Evolutionary conservation across 1,140 invertebrate species (phyloP), one percentile per base, ranked within the genome.

Genomic region (Catajapyx aquilonaris): DNA sequence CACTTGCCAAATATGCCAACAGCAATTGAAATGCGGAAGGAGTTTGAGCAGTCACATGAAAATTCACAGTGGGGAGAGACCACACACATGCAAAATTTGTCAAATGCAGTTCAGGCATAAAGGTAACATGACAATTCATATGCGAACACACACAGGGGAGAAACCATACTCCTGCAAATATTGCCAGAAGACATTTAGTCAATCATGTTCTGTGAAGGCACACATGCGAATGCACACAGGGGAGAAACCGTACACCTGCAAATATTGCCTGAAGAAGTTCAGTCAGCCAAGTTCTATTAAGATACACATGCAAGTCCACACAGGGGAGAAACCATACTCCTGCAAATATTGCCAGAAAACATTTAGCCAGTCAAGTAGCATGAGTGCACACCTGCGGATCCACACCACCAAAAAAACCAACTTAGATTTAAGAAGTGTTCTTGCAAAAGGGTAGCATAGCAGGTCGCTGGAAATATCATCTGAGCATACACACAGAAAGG

Each of bases 381-480:
- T 56, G 1, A 86, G 90, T 53, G 78, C 91, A 20, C 90, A 96
- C 55, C 65, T 91, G 44, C 74, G 90, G 30, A 95, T 88, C 11
- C 91, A 97, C 50, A 95, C 90, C 0, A 90, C 90, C 1, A n/a
- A 85, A n/a, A n/a, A n/a, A n/a, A n/a, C n/a, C n/a, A n/a, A n/a
- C n/a, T n/a, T n/a, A n/a, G n/a, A n/a, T n/a, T n/a, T n/a, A n/a
- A n/a, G n/a, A n/a, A n/a, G n/a, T n/a, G n/a, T n/a, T n/a, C n/a
- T n/a, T n/a, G n/a, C n/a, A n/a, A n/a, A n/a, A n/a, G n/a, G n/a
- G n/a, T n/a, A n/a, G n/a, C n/a, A n/a, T n/a, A n/a, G n/a, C n/a
- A n/a, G n/a, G n/a, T n/a, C n/a, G n/a, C n/a, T n/a, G n/a, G n/a
- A n/a, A n/a, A n/a, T n/a, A n/a, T n/a, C n/a, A n/a, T n/a, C n/a